Conservation (phyloP, 2,113 vertebrate species). For the Gopherus evgoodei region DNA sequence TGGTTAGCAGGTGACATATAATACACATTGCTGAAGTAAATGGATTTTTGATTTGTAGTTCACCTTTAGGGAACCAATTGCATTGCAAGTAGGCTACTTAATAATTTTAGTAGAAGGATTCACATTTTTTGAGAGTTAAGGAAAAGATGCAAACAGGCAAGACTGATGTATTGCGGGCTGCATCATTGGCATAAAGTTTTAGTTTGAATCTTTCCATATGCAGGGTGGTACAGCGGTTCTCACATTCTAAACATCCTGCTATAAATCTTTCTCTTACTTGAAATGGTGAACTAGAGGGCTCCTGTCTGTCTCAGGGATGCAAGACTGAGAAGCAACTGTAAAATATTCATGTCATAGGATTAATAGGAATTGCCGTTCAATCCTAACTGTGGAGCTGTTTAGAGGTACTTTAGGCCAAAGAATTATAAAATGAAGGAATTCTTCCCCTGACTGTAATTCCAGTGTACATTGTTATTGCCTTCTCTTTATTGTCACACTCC, state of each 20-base stretch:
- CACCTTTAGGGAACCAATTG: background rate
- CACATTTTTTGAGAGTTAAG: background rate
- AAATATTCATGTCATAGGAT: background rate
- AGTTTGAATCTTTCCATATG: background rate
- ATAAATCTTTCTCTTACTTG: background rate
- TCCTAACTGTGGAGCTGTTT: background rate
- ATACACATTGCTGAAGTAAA: background rate
- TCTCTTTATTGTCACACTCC: background rate
- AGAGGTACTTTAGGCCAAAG: background rate
- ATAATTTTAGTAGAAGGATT: background rate
- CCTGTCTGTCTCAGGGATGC: background rate
- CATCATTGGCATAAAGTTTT: background rate
- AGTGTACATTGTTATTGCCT: background rate
- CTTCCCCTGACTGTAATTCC: background rate
- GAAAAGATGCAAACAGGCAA: background rate
- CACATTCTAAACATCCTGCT: background rate
- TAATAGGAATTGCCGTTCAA: background rate
- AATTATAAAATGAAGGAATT: background rate
- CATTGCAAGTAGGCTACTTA: conserved; percentile 2
- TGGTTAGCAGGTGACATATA: background rate
- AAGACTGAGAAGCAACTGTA: background rate
- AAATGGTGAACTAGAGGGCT: background rate
- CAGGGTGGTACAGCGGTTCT: background rate
- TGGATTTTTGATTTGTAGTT: conserved; percentile 27
- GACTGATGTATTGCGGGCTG: background rate